A percentile compares a stretch with the other conserved stretches of the same genome.
phyloP scores from a whole-genome alignment of 2,797 vertebrate species.

The Tamandua tetradactyla region DNA sequence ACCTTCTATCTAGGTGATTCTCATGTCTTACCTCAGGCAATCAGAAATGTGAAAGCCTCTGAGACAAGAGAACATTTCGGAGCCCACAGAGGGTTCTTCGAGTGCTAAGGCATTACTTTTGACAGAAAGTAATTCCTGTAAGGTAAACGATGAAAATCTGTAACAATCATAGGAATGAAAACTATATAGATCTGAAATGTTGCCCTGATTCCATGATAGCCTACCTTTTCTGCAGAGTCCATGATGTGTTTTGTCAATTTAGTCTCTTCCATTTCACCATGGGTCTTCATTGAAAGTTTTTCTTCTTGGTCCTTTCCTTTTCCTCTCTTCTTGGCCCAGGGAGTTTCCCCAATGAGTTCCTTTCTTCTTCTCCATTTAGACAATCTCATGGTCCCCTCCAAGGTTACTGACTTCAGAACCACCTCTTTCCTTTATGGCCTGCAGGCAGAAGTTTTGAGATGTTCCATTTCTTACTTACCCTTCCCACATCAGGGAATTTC shows the following conservation, averaged over 20 bases:
- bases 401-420: background rate
- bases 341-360: background rate
- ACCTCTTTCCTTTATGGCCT: background rate
- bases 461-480: background rate
- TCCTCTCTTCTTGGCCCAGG: too few species aligned
- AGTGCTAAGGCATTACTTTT: background rate
- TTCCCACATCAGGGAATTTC: background rate
- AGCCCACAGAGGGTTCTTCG: background rate
- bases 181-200: background rate
- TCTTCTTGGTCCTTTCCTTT: background rate
- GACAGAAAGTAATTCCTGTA: background rate
- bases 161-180: background rate
- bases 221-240: background rate
- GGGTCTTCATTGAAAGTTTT: background rate
- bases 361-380: background rate
- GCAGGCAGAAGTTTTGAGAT: background rate
- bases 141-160: background rate
- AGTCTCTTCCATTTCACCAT: background rate
- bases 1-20: background rate
- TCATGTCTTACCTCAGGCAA: too few species aligned
- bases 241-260: background rate
- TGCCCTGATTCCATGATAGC: background rate
- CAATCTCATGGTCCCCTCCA: background rate
- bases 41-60: background rate
- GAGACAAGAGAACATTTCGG: background rate